Evolutionary conservation across 2,113 vertebrate species (phyloP).

Genomic region (Solenodon paradoxus): DNA sequence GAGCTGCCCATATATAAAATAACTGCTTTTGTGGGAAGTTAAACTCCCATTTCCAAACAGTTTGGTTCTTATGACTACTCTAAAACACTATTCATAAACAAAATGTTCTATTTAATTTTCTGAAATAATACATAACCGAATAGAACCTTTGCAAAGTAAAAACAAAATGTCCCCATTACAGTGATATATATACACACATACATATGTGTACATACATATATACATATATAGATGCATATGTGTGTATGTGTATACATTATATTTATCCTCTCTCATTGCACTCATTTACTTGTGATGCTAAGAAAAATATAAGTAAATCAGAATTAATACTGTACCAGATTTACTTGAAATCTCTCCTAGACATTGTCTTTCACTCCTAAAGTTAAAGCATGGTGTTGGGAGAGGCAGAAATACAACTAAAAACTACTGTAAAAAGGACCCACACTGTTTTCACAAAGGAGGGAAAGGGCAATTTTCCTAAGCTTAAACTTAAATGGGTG

Average conservation of each 20-base stretch:
- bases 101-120: slow-evolving; percentile 7
- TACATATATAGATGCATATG: no score
- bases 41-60: neutral
- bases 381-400: neutral
- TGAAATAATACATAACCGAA: neutral
- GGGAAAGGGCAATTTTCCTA: slow-evolving; percentile 4
- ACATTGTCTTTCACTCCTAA: neutral
- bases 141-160: neutral
- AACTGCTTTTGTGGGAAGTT: neutral
- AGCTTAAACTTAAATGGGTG: neutral
- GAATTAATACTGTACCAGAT: neutral
- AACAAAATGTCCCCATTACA: no score
- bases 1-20: neutral
- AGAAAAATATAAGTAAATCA: neutral
- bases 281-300: neutral
- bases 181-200: no score
- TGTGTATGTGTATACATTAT: no score
- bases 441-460: neutral
- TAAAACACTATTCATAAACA: slow-evolving; percentile 34
- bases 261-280: neutral
- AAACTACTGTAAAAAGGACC: neutral
- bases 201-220: no score
- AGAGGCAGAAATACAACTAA: neutral
- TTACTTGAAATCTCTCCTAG: neutral
- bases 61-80: neutral